phyloP scores from a whole-genome alignment of 1,140 invertebrate genomes.

The Bombus polaris region DNA sequence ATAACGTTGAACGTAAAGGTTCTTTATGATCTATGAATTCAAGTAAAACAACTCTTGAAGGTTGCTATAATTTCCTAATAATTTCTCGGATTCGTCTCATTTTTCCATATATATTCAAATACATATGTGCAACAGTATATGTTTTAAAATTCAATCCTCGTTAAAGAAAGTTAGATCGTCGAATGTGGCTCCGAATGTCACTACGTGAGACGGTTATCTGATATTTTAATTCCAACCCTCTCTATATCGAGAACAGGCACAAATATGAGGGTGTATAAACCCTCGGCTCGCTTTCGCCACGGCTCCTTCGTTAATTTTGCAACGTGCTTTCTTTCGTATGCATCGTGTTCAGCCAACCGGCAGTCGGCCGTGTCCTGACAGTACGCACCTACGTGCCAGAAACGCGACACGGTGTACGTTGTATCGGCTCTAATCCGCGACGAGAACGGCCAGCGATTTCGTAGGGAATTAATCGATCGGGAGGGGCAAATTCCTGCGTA shows the following conservation, averaged over 20 bases:
- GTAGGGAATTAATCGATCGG: conserved; percentile 71
- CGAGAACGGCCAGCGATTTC: conserved; percentile 65
- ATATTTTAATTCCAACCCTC: not conserved
- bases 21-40: no score
- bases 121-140: not conserved
- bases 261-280: not conserved
- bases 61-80: no score
- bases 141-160: not conserved
- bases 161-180: not conserved
- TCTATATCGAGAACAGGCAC: not conserved
- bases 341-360: not conserved
- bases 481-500: conserved; percentile 62
- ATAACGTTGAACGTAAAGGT: no score
- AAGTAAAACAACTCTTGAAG: no score
- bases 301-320: conserved; percentile 68
- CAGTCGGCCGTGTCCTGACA: not conserved
- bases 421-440: conserved; percentile 61
- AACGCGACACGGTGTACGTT: conserved; percentile 33
- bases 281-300: conserved; percentile 41
- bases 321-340: conserved; percentile 43
- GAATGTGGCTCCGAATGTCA: no score
- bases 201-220: not conserved
- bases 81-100: no score
- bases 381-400: not conserved
- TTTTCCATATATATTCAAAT: no score